Conservation (phyloP, 1,140 invertebrate species). For the Zaprionus kolodkinae region DNA sequence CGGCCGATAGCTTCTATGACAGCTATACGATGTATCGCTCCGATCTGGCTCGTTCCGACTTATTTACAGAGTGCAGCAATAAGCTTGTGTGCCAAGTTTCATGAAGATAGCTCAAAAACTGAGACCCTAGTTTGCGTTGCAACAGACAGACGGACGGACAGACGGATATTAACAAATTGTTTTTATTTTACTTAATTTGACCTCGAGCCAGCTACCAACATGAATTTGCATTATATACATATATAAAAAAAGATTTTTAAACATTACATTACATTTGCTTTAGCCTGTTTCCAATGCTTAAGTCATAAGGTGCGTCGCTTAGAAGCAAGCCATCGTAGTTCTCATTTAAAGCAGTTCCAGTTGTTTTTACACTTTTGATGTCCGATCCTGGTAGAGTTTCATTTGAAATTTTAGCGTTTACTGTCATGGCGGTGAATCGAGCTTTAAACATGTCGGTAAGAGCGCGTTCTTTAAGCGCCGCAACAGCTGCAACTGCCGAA, state of each 20-base stretch:
- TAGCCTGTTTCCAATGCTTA: slow-evolving; percentile 69
- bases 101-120: no score
- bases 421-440: slow-evolving; percentile 53
- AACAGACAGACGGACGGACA: no score
- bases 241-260: not conserved
- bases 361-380: slow-evolving; percentile 1
- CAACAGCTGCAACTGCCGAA: slow-evolving; percentile 34
- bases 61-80: no score
- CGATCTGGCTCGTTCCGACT: no score
- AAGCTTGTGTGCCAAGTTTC: no score
- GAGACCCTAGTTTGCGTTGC: no score
- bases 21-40: no score
- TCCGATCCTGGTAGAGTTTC: not conserved
- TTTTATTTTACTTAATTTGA: no score
- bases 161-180: no score
- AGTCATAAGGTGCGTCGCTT: slow-evolving; percentile 69
- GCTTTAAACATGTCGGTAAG: slow-evolving; percentile 68
- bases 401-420: slow-evolving; percentile 7
- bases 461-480: slow-evolving; percentile 54
- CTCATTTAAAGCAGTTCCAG: not conserved
- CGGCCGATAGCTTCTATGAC: no score
- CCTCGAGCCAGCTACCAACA: no score
- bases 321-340: slow-evolving; percentile 40
- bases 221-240: no score
- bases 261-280: slow-evolving; percentile 66